phyloP scores from a whole-genome alignment of 2,888 invertebrate species.

The Drosophila siamana region DNA sequence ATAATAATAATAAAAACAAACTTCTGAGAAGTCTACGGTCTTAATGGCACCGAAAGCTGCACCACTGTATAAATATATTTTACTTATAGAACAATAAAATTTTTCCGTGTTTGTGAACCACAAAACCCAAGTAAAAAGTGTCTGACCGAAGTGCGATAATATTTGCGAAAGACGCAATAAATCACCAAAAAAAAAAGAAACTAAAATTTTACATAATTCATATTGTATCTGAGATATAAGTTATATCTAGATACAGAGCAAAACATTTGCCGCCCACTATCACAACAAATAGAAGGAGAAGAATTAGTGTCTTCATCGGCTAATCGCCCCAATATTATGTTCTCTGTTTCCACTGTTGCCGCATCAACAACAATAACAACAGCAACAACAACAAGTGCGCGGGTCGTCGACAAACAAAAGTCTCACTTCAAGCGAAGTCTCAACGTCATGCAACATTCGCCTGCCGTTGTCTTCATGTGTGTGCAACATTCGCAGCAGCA shows the following conservation, averaged over 20 bases:
- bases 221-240: constrained; percentile 54
- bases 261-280: not conserved
- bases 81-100: constrained; percentile 77
- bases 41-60: constrained; percentile 80
- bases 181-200: too few relatives aligned
- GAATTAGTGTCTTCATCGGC: constrained; percentile 32
- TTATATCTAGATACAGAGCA: constrained; percentile 53
- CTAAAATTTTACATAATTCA: constrained; percentile 14
- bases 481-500: constrained; percentile 74
- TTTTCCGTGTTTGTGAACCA: constrained; percentile 28
- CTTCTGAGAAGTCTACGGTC: constrained; percentile 22
- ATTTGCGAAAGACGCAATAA: constrained; percentile 63
- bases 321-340: constrained; percentile 65
- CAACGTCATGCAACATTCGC: constrained; percentile 76
- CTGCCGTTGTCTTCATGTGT: constrained; percentile 71
- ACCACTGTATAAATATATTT: constrained; percentile 80
- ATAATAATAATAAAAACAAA: not conserved
- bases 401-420: constrained; percentile 20
- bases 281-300: constrained; percentile 21
- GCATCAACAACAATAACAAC: constrained; percentile 35
- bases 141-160: constrained; percentile 8
- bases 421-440: constrained; percentile 34
- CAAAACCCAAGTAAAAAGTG: constrained; percentile 36
- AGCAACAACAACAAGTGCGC: constrained; percentile 30
- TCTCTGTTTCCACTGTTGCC: constrained; percentile 49